Base-by-base conservation (phyloP, 2,113 vertebrate genomes). In the Rostratula benghalensis region DNA sequence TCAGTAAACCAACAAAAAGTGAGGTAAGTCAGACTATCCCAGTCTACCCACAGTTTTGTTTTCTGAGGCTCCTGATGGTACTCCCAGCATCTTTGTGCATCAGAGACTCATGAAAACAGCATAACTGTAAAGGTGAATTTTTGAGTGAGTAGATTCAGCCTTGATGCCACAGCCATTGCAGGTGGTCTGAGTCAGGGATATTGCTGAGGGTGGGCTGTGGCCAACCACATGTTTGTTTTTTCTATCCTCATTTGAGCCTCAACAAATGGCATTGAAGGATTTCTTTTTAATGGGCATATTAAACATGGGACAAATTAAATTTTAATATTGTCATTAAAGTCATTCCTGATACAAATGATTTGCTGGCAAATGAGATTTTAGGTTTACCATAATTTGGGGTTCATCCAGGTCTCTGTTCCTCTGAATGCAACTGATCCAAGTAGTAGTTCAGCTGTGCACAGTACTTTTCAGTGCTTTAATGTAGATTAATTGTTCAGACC, bases 221-320 rank as follows among this genome's bases (percentile, higher is more conserved):
- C 69, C 68, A 81, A 5, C 46, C 73, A 15, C 30, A 3, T 8
- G 23, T 27, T 63, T 56, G 5, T 83, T 78, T 80, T 86, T 54
- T 33, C 51, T 80, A 1, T 27, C 79, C 3, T 1, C 33, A 7
- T 56, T 31, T 81, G 46, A 89, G 69, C 30, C 37, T 41, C 27
- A 3, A 20, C 75, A 60, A 71, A 20, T 71, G 61, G 30, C 83
- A 39, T 28, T 91, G 87, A 94, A 87, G 50, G 68, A 84, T 91
- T 91, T 94, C 18, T 90, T 89, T 94, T 87, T 92, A 94, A 92
- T 81, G 76, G 28, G 14, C 60, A 35, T 89, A 86, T 87, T 92
- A 82, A 96, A 91, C 76, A 74, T 16, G 65, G 65, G 79, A 51
- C 50, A 92, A 80, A 94, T 88, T 88, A 74, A 86, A 74, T 94